These are phyloP conservation scores for Drosophila barbarae DNA, from an alignment of 2,888 invertebrate genomes.

Conservation along the genomic window DNA sequence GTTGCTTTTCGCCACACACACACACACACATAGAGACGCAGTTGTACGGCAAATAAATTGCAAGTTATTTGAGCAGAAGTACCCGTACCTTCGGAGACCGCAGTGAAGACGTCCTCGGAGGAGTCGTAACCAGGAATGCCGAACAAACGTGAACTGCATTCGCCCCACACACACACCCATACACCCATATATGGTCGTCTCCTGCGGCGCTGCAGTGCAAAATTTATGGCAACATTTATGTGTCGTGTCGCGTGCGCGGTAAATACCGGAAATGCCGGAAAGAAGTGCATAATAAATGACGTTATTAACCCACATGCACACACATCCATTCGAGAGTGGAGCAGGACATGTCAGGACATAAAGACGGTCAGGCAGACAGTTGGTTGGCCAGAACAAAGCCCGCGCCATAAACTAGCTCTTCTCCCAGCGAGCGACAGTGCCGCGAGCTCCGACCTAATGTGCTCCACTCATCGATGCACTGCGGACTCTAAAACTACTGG, in stretches of 20 bases:
- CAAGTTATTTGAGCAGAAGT: slow-evolving; percentile 70
- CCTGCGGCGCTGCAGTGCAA: slow-evolving; percentile 60
- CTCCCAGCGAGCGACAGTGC: slow-evolving; percentile 14
- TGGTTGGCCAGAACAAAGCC: slow-evolving; percentile 28
- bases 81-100: slow-evolving; percentile 58
- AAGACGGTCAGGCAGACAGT: slow-evolving; percentile 12
- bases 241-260: slow-evolving; percentile 76
- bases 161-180: slow-evolving; percentile 16
- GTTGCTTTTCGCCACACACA: slow-evolving; percentile 69
- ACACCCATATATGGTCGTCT: slow-evolving; percentile 16
- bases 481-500: slow-evolving; percentile 5
- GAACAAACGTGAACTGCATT: slow-evolving; percentile 62
- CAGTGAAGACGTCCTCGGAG: slow-evolving; percentile 58
- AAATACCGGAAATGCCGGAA: slow-evolving; percentile 74
- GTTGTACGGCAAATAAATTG: slow-evolving; percentile 61
- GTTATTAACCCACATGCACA: slow-evolving; percentile 73
- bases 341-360: slow-evolving; percentile 35
- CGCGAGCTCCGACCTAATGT: slow-evolving; percentile 10
- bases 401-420: slow-evolving; percentile 22
- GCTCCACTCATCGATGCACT: slow-evolving; percentile 16
- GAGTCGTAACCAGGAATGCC: slow-evolving; percentile 50
- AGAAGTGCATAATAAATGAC: slow-evolving; percentile 75
- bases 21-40: background rate
- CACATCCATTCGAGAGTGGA: slow-evolving; percentile 21
- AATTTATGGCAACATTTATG: slow-evolving; percentile 75